Conservation (phyloP, 2,113 vertebrate genomes). For the Haemorhous mexicanus region DNA sequence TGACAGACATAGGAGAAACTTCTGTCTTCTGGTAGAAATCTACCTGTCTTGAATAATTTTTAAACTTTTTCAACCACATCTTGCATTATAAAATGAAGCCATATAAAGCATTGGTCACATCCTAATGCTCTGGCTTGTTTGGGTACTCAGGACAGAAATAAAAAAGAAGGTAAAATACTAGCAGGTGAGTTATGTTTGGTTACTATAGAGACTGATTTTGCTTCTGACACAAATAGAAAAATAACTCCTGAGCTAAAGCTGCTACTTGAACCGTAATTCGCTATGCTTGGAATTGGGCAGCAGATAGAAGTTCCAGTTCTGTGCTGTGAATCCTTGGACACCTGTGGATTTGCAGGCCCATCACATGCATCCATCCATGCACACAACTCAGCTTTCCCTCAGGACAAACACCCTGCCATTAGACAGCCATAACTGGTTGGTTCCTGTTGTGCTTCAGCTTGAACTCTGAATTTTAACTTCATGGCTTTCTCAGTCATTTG, state of each 20-base stretch:
- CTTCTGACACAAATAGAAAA: neutral
- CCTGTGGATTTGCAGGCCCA: neutral
- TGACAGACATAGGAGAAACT: neutral
- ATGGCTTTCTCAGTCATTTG: neutral
- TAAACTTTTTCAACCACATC: neutral
- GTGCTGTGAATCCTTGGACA: fast-evolving
- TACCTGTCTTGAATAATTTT: neutral
- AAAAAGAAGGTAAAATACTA: neutral
- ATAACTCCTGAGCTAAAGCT: neutral
- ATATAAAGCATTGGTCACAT: neutral
- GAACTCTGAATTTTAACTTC: neutral
- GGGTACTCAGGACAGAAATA: neutral
- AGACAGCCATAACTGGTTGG: neutral
- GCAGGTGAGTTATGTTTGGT: neutral
- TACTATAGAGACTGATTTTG: neutral
- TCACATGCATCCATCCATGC: fast-evolving
- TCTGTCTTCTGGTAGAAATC: neutral
- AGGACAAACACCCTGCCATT: neutral
- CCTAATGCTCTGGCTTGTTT: neutral
- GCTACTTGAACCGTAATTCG: neutral
- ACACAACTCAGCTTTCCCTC: neutral
- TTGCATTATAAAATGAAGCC: neutral
- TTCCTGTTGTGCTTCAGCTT: neutral
- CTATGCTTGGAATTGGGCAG: neutral
- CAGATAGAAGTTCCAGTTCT: neutral